Percentiles rank a stretch among this genome's conserved stretches.
Evolutionary conservation across 2,113 vertebrate species (phyloP).

Genomic region (Lasiurus borealis): DNA sequence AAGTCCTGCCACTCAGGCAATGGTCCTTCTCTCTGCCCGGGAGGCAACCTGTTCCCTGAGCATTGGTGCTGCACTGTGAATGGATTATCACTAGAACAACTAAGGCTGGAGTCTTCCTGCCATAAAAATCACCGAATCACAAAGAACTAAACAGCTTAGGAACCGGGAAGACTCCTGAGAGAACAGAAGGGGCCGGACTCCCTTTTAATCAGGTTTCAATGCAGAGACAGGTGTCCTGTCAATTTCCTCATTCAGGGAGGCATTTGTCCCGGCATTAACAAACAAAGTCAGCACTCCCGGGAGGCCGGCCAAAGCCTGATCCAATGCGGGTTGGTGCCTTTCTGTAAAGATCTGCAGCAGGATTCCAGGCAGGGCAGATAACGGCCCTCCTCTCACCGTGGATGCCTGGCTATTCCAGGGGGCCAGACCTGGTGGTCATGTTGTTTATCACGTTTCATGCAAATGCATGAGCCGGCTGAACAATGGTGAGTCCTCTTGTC

Average conservation of each 20-base stretch:
- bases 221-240: conserved; percentile 68
- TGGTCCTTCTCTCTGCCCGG: not conserved
- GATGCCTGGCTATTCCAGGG: not conserved
- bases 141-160: conserved; percentile 58
- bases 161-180: conserved; percentile 48
- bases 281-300: conserved; percentile 45
- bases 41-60: not conserved
- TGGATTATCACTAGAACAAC: not conserved
- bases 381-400: not conserved
- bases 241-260: conserved; percentile 66
- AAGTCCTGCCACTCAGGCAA: not conserved
- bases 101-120: conserved; percentile 7
- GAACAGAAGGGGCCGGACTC: conserved; percentile 32
- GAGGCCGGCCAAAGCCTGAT: conserved; percentile 24
- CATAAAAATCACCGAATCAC: conserved; percentile 25
- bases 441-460: conserved; percentile 37
- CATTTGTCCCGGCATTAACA: conserved; percentile 74
- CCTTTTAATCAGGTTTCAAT: conserved; percentile 53
- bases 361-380: not conserved
- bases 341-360: conserved; percentile 35
- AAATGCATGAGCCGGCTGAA: conserved; percentile 37
- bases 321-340: conserved; percentile 53
- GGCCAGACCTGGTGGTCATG: not conserved
- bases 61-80: not conserved
- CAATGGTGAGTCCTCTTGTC: conserved; percentile 21